These are phyloP conservation scores for Homarus americanus DNA, from an alignment of 1,140 invertebrate species.

Conservation along the genomic window DNA sequence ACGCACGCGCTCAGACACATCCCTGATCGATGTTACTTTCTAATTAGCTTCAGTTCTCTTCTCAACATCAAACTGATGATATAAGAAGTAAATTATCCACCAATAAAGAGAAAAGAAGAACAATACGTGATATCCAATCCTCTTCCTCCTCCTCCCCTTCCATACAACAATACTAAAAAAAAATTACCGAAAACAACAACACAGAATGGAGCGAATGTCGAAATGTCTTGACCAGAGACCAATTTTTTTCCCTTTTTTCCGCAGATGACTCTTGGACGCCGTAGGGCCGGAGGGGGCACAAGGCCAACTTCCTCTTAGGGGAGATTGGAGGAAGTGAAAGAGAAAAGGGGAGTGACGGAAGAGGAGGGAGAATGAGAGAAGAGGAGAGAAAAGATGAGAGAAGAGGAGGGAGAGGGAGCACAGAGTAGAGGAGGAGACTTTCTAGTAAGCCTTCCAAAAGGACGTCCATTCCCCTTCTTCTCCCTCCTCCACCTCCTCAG, in stretches of 20 bases:
- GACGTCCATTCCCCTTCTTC: neutral
- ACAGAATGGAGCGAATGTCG: neutral
- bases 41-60: too few relatives aligned
- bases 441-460: slow-evolving; percentile 19
- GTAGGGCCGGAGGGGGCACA: neutral
- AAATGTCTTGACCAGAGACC: neutral
- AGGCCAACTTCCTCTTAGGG: slow-evolving; percentile 40
- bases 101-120: too few relatives aligned
- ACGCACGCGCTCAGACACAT: too few relatives aligned
- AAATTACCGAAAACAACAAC: too few relatives aligned
- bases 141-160: too few relatives aligned
- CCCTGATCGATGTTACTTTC: too few relatives aligned
- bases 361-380: neutral
- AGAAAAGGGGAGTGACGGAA: neutral
- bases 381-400: neutral
- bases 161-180: too few relatives aligned
- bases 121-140: too few relatives aligned
- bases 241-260: neutral
- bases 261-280: slow-evolving; percentile 13
- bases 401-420: neutral
- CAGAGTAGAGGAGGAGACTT: neutral
- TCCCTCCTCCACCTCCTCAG: neutral
- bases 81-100: too few relatives aligned
- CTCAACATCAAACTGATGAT: too few relatives aligned
- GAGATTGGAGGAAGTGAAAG: neutral